A percentile compares a stretch with the other conserved stretches of the same genome.
These are phyloP conservation scores for Callocephalon fimbriatum DNA, from an alignment of 2,113 vertebrate genomes.

Conservation along the genomic window DNA sequence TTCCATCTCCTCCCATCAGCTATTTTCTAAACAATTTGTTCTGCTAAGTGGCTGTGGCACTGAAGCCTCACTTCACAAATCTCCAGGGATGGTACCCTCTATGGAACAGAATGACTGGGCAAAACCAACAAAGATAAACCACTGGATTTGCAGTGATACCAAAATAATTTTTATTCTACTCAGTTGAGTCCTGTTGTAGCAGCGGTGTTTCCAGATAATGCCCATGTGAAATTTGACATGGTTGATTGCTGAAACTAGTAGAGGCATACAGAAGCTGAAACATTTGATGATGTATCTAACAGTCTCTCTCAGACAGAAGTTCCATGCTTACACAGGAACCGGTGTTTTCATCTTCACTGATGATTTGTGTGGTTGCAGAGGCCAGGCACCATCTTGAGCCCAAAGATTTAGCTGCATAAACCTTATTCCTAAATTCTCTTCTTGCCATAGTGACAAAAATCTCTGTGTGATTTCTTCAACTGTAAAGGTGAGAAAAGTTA, in stretches of 20 bases:
- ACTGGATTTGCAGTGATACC: neutral
- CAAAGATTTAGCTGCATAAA: neutral
- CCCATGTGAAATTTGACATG: neutral
- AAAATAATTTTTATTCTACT: neutral
- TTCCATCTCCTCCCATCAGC: neutral
- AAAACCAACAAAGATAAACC: neutral
- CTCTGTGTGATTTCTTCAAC: neutral
- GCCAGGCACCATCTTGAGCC: neutral
- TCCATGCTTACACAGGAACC: neutral
- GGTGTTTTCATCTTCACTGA: neutral
- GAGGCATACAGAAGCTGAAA: neutral
- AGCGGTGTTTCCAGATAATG: neutral
- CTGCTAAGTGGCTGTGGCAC: constrained; percentile 5
- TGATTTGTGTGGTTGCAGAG: neutral
- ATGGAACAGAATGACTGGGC: neutral
- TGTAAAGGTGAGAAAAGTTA: neutral
- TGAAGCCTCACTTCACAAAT: neutral
- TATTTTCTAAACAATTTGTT: constrained; percentile 44
- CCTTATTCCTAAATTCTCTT: neutral
- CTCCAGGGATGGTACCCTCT: neutral
- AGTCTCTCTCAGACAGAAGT: neutral
- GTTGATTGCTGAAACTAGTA: neutral
- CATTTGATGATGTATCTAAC: neutral
- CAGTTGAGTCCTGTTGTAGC: neutral
- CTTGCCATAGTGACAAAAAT: neutral